A percentile compares a stretch with the other conserved stretches of the same genome.
Evolutionary conservation across 2,797 vertebrate species (phyloP).

Genomic region (Channallabes apus): DNA sequence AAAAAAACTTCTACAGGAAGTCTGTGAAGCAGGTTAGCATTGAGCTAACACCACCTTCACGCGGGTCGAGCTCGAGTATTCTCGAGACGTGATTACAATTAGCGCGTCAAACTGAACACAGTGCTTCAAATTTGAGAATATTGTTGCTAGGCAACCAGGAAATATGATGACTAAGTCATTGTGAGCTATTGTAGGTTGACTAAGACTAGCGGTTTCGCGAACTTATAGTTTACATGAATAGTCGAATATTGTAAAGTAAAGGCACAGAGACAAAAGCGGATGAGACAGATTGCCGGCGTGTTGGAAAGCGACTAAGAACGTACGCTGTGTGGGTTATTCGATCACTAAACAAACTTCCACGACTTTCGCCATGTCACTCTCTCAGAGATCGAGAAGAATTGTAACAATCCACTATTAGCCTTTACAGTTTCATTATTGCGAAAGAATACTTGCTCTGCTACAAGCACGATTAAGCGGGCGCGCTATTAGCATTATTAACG

Average conservation of each 20-base stretch:
- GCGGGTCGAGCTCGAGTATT: neutral
- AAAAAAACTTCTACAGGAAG: neutral
- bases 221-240: neutral
- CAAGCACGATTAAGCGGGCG: neutral
- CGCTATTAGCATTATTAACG: neutral
- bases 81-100: neutral
- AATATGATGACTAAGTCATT: neutral
- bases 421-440: neutral
- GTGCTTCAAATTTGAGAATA: neutral
- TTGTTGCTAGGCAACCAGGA: neutral
- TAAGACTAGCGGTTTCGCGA: neutral
- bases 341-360: neutral
- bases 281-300: neutral
- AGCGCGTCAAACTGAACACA: neutral
- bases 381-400: neutral
- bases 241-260: neutral
- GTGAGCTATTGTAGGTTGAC: neutral
- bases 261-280: neutral
- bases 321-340: neutral
- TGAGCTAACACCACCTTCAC: neutral
- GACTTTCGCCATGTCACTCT: neutral
- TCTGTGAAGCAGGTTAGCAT: neutral
- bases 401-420: neutral
- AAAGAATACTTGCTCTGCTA: neutral
- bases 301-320: neutral